These are phyloP conservation scores for Argyresthia goedartella DNA, from an alignment of 2,888 invertebrate genomes.

Conservation along the genomic window DNA sequence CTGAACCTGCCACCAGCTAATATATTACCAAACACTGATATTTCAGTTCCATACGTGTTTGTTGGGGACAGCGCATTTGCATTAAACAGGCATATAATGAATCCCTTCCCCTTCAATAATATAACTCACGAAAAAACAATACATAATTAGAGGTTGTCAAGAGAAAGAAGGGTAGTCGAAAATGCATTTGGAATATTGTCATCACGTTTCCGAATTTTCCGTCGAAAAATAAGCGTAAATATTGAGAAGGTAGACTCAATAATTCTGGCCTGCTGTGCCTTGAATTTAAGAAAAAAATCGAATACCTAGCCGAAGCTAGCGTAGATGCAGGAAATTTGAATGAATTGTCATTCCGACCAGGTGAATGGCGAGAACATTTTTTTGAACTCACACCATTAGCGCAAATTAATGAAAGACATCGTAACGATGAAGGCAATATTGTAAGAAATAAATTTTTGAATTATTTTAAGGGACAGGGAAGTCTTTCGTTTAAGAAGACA, in stretches of 20 bases:
- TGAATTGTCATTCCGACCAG: constrained; percentile 9
- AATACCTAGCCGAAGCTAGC: neutral
- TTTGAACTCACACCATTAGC: constrained; percentile 10
- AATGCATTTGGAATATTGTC: constrained; percentile 7
- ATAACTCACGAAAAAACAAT: constrained; percentile 6
- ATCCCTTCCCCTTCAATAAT: constrained; percentile 10
- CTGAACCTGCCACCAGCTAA: constrained; percentile 10
- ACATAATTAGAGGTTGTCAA: constrained; percentile 1
- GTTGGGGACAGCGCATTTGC: constrained; percentile 10
- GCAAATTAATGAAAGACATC: constrained; percentile 12
- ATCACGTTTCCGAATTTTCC: constrained; percentile 7
- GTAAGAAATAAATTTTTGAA: constrained; percentile 13
- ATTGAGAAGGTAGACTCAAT: constrained; percentile 10
- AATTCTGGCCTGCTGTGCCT: constrained; percentile 12
- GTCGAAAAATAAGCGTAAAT: constrained; percentile 9
- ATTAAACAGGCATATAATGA: constrained; percentile 12
- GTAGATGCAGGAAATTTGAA: too few relatives aligned
- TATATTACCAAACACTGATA: constrained; percentile 11
- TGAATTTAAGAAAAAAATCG: constrained; percentile 18
- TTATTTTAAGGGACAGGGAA: constrained; percentile 11
- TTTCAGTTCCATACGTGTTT: constrained; percentile 11
- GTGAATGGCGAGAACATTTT: constrained; percentile 13
- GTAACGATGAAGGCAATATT: constrained; percentile 14
- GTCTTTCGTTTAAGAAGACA: constrained; percentile 12
- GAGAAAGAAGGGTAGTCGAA: constrained; percentile 6